A percentile compares a stretch with the other conserved stretches of the same genome.
phyloP scores from a whole-genome alignment of 2,113 vertebrate genomes.

The Willisornis vidua region DNA sequence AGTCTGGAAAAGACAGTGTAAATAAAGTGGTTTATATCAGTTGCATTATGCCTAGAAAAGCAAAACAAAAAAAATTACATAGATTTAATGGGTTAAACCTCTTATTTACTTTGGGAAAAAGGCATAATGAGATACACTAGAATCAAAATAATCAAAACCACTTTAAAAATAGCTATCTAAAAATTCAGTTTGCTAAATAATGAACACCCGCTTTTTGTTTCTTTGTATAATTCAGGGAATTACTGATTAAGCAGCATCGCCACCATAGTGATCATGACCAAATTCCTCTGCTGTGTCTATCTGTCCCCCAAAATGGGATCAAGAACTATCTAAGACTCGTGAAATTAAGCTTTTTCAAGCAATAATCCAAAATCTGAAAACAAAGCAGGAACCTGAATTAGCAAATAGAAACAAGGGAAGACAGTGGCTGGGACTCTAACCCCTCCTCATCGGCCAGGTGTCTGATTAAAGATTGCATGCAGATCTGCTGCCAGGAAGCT shows the following conservation, averaged over 20 bases:
- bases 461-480: background rate
- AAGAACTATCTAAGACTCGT: background rate
- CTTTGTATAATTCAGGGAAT: background rate
- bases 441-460: background rate
- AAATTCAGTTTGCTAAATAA: background rate
- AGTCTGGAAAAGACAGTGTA: background rate
- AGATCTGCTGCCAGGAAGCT: background rate
- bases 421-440: background rate
- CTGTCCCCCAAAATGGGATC: background rate
- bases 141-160: background rate
- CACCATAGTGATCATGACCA: background rate
- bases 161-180: background rate
- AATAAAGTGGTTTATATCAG: background rate
- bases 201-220: background rate
- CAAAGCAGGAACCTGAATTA: rapidly evolving
- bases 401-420: background rate
- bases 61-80: background rate
- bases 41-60: background rate
- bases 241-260: background rate
- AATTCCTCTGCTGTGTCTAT: background rate
- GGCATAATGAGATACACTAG: background rate
- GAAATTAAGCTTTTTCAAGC: background rate
- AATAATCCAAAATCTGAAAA: background rate
- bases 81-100: background rate
- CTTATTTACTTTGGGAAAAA: background rate